phyloP scores from a whole-genome alignment of 2,888 invertebrate genomes.

The Leptopterna dolabrata region DNA sequence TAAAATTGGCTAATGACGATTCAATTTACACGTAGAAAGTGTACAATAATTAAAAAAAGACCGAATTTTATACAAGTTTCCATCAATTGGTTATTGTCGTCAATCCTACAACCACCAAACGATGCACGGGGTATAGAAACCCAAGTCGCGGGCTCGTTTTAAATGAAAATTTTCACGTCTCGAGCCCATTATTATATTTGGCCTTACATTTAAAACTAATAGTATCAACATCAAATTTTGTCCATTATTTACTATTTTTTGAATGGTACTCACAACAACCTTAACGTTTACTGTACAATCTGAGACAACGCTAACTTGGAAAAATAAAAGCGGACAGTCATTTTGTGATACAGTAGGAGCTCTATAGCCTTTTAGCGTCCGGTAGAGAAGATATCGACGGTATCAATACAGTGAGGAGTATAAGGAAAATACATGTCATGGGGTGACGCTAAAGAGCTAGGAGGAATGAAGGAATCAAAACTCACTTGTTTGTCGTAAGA shows the following conservation, averaged over 20 bases:
- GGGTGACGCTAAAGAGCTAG: neutral
- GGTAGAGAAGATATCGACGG: neutral
- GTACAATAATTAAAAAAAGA: neutral
- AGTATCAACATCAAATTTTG: neutral
- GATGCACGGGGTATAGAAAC: neutral
- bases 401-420: too few relatives aligned
- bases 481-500: too few relatives aligned
- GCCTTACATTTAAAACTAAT: neutral
- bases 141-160: neutral
- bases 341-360: neutral
- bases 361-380: neutral
- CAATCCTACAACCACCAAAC: neutral
- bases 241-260: neutral
- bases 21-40: too few relatives aligned
- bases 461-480: neutral
- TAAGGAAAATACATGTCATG: neutral
- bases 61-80: neutral
- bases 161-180: neutral
- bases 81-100: neutral
- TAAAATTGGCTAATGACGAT: too few relatives aligned
- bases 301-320: neutral
- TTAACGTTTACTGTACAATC: neutral
- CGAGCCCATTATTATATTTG: neutral
- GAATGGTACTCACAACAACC: neutral
- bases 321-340: constrained; percentile 15